Evolutionary conservation across 2,113 vertebrate genomes (phyloP).

Genomic region (Plecturocebus donacophilus): DNA sequence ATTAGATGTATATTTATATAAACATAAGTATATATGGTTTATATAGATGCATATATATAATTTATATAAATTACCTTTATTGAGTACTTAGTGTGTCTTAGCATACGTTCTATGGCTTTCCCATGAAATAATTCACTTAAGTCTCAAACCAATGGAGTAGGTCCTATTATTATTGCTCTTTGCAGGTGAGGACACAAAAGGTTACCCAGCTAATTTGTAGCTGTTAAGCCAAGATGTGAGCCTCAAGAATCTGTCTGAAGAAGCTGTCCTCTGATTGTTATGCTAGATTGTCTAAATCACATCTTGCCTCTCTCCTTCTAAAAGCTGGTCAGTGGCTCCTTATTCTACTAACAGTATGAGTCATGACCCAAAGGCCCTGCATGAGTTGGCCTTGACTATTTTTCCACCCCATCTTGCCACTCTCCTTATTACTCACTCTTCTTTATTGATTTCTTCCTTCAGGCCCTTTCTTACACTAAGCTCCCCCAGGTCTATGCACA

Average conservation of each 20-base stretch:
- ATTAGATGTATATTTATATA: background rate
- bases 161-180: background rate
- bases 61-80: background rate
- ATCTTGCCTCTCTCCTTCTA: background rate
- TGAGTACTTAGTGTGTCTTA: background rate
- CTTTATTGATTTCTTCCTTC: background rate
- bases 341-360: background rate
- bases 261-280: background rate
- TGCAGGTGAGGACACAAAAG: background rate
- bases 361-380: background rate
- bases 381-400: background rate
- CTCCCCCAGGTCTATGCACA: background rate
- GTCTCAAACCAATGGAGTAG: background rate
- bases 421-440: background rate
- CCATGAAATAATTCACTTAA: conserved; percentile 22
- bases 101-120: background rate
- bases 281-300: background rate
- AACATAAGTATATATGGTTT: background rate
- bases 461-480: background rate
- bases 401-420: background rate
- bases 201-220: background rate
- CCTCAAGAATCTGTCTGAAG: background rate
- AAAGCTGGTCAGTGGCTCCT: background rate
- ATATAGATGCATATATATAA: background rate
- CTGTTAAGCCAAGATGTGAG: background rate